Evolutionary conservation across 2,113 vertebrate genomes (phyloP).

Genomic region (Centropus bengalensis): DNA sequence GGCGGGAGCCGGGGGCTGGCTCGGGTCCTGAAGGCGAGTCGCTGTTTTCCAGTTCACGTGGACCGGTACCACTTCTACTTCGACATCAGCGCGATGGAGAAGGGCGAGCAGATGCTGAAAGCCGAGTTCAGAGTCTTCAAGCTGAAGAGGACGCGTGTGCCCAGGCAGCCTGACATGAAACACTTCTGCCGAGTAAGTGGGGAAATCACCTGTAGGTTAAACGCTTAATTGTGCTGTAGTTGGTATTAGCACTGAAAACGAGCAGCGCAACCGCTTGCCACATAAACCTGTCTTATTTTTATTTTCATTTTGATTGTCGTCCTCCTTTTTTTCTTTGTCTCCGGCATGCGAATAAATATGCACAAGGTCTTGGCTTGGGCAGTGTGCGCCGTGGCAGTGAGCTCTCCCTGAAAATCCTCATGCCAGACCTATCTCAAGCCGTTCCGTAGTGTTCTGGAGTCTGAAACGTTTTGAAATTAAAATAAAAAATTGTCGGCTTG

Average conservation of each 20-base stretch:
- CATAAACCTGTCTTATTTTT: neutral
- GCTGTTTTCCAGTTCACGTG: slow-evolving; percentile 55
- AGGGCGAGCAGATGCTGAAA: slow-evolving; percentile 77
- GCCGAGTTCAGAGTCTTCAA: slow-evolving; percentile 83
- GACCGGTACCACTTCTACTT: slow-evolving; percentile 78
- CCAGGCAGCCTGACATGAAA: neutral
- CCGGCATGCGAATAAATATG: neutral
- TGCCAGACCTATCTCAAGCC: neutral
- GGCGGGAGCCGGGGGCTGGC: neutral
- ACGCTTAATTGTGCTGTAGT: neutral
- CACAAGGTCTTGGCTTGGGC: neutral
- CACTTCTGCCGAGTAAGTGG: slow-evolving; percentile 81
- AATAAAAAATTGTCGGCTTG: neutral
- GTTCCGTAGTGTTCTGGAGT: neutral
- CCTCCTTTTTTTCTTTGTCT: neutral
- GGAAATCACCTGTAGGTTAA: neutral
- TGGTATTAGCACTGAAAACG: neutral
- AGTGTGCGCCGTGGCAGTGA: rapidly evolving
- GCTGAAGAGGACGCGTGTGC: slow-evolving; percentile 48
- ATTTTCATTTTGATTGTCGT: neutral
- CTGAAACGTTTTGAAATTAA: neutral
- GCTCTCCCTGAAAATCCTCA: neutral
- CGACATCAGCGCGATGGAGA: slow-evolving; percentile 78
- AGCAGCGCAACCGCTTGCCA: neutral
- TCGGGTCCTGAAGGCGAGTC: neutral